A percentile compares a stretch with the other conserved stretches of the same genome.
Conservation (phyloP, 2,888 invertebrate species). For the Tiliacea citrago region DNA sequence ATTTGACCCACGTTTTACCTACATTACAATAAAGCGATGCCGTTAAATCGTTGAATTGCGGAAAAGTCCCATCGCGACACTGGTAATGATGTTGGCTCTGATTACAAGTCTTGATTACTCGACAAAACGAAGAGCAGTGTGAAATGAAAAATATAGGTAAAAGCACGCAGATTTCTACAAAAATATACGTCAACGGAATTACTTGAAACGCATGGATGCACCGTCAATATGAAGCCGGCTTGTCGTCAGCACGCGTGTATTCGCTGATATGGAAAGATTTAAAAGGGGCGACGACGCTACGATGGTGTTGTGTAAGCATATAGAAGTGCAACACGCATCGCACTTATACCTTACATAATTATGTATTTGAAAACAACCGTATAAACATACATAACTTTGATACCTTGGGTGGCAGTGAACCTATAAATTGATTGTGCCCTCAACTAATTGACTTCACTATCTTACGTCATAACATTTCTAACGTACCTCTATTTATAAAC, state of each 20-base stretch:
- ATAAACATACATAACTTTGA: slow-evolving; percentile 7
- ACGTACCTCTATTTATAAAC: slow-evolving; percentile 35
- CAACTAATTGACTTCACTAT: slow-evolving; percentile 45
- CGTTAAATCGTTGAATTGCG: slow-evolving; percentile 47
- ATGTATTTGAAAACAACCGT: slow-evolving; percentile 14
- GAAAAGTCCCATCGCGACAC: slow-evolving; percentile 40
- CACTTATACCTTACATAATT: slow-evolving; percentile 21
- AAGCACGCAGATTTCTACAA: slow-evolving; percentile 31
- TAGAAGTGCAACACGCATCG: slow-evolving; percentile 31
- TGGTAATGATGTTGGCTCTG: slow-evolving; percentile 44
- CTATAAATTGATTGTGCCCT: slow-evolving; percentile 42
- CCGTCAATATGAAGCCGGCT: slow-evolving; percentile 32
- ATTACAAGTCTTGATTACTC: slow-evolving; percentile 50
- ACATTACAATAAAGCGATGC: slow-evolving; percentile 45
- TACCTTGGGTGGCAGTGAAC: slow-evolving; percentile 40
- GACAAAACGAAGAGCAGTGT: slow-evolving; percentile 35
- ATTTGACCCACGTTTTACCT: slow-evolving; percentile 36
- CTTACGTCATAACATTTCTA: slow-evolving; percentile 25
- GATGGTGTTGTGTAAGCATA: slow-evolving; percentile 26
- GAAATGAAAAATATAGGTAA: slow-evolving; percentile 23
- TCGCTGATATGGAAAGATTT: slow-evolving; percentile 53
- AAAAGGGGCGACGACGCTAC: slow-evolving; percentile 31
- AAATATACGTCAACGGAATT: slow-evolving; percentile 38
- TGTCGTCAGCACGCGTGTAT: slow-evolving; percentile 41
- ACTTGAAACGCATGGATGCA: slow-evolving; percentile 53